A percentile compares a stretch with the other conserved stretches of the same genome.
These are phyloP conservation scores for Epizoanthus stellaris DNA, from an alignment of 92 coral and sea anemone genomes.

Conservation along the genomic window DNA sequence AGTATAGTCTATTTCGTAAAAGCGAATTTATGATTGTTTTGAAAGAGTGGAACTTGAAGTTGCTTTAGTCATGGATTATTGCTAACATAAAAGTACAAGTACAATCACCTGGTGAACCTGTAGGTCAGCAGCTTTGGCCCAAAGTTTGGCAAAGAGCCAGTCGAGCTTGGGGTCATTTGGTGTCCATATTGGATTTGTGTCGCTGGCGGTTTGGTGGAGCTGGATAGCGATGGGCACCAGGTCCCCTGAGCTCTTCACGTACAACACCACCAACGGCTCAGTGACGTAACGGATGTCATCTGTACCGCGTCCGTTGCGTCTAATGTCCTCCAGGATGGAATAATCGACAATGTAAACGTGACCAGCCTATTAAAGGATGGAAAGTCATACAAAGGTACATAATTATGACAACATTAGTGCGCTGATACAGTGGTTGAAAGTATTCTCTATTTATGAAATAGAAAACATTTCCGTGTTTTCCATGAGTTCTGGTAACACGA, in stretches of 20 bases:
- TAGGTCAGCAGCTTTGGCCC: conserved; percentile 51
- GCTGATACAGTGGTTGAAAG: not conserved
- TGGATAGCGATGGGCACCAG: conserved; percentile 56
- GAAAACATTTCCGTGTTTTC: too few relatives aligned
- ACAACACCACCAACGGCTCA: conserved; percentile 25
- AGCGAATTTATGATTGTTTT: too few relatives aligned
- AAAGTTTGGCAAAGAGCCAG: conserved; percentile 53
- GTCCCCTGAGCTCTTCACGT: conserved; percentile 39
- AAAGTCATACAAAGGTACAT: not conserved
- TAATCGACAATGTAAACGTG: conserved; percentile 32
- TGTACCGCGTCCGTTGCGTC: conserved; percentile 32
- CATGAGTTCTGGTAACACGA: not conserved
- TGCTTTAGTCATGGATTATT: not conserved
- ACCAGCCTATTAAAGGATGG: conserved; percentile 8
- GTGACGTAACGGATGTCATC: conserved; percentile 33
- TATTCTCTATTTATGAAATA: not conserved
- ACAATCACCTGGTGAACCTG: conserved; percentile 49
- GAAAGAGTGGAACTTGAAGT: too few relatives aligned
- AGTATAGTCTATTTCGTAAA: too few relatives aligned
- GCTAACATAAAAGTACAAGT: not conserved
- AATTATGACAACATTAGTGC: not conserved
- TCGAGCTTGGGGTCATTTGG: conserved; percentile 36
- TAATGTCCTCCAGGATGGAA: conserved; percentile 28
- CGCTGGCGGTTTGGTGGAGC: conserved; percentile 47
- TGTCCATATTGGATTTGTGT: conserved; percentile 54